Conservation (phyloP, 2,888 invertebrate genomes). For the Tachina grossa region DNA sequence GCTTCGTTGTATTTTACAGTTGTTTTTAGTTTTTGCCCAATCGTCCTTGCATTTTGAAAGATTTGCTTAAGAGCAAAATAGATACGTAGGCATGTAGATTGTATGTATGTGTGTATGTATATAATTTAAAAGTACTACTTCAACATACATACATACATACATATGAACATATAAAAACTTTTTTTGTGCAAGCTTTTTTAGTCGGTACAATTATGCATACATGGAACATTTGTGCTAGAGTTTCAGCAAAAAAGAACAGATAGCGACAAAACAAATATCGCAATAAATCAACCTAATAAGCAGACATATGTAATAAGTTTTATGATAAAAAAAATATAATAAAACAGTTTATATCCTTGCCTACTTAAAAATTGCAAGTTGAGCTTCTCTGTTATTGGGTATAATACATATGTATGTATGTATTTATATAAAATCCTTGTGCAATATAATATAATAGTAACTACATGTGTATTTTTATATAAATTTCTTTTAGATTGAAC, state of each 20-base stretch:
- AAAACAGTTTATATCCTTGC: slow-evolving; percentile 35
- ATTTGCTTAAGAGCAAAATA: slow-evolving; percentile 6
- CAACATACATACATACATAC: no score
- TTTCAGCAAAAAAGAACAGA: not conserved
- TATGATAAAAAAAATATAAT: slow-evolving; percentile 23
- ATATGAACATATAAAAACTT: not conserved
- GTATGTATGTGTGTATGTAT: no score
- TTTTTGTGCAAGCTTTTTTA: slow-evolving; percentile 38
- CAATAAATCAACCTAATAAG: slow-evolving; percentile 67
- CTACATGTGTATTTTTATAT: not conserved
- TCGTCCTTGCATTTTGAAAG: not conserved
- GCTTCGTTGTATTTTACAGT: not conserved
- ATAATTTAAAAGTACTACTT: no score
- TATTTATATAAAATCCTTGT: no score
- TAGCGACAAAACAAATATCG: slow-evolving; percentile 8
- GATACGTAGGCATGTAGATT: no score
- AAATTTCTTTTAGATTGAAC: slow-evolving; percentile 56
- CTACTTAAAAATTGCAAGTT: slow-evolving; percentile 40
- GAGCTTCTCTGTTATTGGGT: slow-evolving; percentile 22
- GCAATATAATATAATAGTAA: no score
- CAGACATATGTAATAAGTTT: slow-evolving; percentile 68
- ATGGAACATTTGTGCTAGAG: not conserved
- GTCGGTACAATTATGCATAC: slow-evolving; percentile 25
- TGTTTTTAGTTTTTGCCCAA: not conserved
- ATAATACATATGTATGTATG: not conserved